phyloP scores from a whole-genome alignment of 2,888 invertebrate species.

The Dinocampus coccinellae region DNA sequence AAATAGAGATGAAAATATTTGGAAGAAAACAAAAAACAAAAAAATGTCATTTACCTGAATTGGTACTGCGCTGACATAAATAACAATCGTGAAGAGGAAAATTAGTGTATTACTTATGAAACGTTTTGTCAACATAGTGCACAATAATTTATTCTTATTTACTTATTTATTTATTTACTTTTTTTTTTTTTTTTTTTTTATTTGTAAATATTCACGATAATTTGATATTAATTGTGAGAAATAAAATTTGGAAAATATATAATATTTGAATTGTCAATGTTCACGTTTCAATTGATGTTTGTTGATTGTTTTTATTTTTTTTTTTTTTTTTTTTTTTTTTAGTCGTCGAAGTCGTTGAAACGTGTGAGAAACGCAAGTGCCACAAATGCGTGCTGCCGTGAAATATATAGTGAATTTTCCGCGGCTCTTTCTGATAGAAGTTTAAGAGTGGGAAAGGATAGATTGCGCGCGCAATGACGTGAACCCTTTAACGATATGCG shows the following conservation, averaged over 20 bases:
- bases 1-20: neutral
- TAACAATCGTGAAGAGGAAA: slow-evolving; percentile 38
- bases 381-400: slow-evolving; percentile 51
- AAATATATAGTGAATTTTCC: slow-evolving; percentile 57
- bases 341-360: slow-evolving; percentile 40
- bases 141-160: neutral
- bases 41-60: slow-evolving; percentile 48
- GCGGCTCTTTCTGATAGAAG: slow-evolving; percentile 28
- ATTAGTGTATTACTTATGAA: slow-evolving; percentile 32
- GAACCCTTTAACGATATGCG: slow-evolving; percentile 30
- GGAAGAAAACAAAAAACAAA: slow-evolving; percentile 2
- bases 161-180: too few relatives aligned
- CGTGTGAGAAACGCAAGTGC: slow-evolving; percentile 49
- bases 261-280: too few relatives aligned
- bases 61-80: slow-evolving; percentile 46
- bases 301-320: neutral
- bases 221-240: too few relatives aligned
- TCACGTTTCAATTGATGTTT: neutral
- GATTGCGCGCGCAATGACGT: slow-evolving; percentile 44
- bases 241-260: too few relatives aligned
- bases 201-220: too few relatives aligned
- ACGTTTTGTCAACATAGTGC: slow-evolving; percentile 37
- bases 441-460: slow-evolving; percentile 42
- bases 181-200: neutral
- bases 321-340: too few relatives aligned